Base-by-base conservation (phyloP, 2,113 vertebrate species). In the Myiagra hebetior region DNA sequence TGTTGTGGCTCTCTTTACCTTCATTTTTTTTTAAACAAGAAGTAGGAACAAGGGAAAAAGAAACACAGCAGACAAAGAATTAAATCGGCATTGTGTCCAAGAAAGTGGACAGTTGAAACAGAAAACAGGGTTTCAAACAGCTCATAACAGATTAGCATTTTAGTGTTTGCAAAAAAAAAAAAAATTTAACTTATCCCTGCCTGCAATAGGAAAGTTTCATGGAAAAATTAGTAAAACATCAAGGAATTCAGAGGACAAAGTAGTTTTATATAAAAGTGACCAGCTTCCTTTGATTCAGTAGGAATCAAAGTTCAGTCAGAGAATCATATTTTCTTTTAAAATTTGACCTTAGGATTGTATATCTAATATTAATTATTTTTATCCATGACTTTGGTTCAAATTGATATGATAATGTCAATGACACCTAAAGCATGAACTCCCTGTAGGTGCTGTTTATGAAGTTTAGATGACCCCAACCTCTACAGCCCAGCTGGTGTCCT, bases 301-400 rank as follows among this genome's bases (percentile, higher is more conserved):
- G 50, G 39, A 90, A 85, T 23, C 47, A 79, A 70, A 70, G 26
- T 41, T 87, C 13, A 60, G 63, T 62, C 41, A 88, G 11, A 80
- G 31, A 77, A 90, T 57, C 18, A 15, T 6, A 39, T 4, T 70
- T 77, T 27, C 33, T 84, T 78, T 92, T 30, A 67, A 76, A 93
- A 78, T 39, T 20, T 91, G 47, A 68, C 52, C 56, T 19, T 2
- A 3, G 33, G 27, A 37, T 30, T 91, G 72, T 68, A 12, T 84
- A 81, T 68, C 37, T 68, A 92, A 72, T 64, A 83, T 19, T 86
- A 86, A 90, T 89, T 95, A 59, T 46, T 91, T 95, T 89, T 92
- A 89, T 89, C 76, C 44, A 53, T 87, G 12, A 57, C 28, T 92
- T 67, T n/a, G 39, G 59, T 94, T 93, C 72, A 92, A 90, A 93